These are phyloP conservation scores for Bathynomus jamesi DNA, from an alignment of 1,140 invertebrate species.

Conservation along the genomic window DNA sequence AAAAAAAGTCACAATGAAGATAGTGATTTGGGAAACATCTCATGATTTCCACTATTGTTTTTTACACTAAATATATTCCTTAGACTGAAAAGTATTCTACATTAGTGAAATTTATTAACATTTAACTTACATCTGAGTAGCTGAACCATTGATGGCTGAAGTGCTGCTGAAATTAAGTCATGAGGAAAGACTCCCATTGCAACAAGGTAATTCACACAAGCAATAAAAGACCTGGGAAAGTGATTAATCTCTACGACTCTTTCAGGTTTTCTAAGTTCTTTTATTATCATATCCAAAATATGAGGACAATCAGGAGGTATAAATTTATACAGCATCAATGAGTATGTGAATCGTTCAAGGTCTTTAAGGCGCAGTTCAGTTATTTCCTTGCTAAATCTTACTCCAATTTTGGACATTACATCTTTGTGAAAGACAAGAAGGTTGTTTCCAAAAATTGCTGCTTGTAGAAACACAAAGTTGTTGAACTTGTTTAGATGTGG, in stretches of 20 bases:
- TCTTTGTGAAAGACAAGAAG: slow-evolving; percentile 19
- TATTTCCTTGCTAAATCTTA: slow-evolving; percentile 24
- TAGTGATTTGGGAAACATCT: too few species aligned
- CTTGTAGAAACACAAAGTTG: slow-evolving; percentile 25
- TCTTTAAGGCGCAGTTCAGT: slow-evolving; percentile 23
- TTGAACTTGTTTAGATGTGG: slow-evolving; percentile 23
- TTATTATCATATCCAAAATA: slow-evolving; percentile 24
- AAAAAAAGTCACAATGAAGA: too few species aligned
- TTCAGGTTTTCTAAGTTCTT: slow-evolving; percentile 28
- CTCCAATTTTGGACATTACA: slow-evolving; percentile 18
- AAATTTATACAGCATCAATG: slow-evolving; percentile 32
- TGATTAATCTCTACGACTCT: slow-evolving; percentile 24
- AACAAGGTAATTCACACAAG: slow-evolving; percentile 32
- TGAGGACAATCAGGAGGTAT: slow-evolving; percentile 21
- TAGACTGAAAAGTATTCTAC: too few species aligned
- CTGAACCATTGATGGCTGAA: slow-evolving; percentile 27
- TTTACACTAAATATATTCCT: too few species aligned
- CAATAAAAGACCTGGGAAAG: slow-evolving; percentile 35
- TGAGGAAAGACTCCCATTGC: slow-evolving; percentile 22
- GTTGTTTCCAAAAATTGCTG: slow-evolving; percentile 32
- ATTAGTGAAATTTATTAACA: too few species aligned
- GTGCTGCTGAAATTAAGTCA: slow-evolving; percentile 33
- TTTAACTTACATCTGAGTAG: slow-evolving; percentile 21
- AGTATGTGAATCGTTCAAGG: slow-evolving; percentile 35
- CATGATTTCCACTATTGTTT: too few species aligned